These are phyloP conservation scores for Chloromyia formosa DNA, from an alignment of 2,888 invertebrate species.

Conservation along the genomic window DNA sequence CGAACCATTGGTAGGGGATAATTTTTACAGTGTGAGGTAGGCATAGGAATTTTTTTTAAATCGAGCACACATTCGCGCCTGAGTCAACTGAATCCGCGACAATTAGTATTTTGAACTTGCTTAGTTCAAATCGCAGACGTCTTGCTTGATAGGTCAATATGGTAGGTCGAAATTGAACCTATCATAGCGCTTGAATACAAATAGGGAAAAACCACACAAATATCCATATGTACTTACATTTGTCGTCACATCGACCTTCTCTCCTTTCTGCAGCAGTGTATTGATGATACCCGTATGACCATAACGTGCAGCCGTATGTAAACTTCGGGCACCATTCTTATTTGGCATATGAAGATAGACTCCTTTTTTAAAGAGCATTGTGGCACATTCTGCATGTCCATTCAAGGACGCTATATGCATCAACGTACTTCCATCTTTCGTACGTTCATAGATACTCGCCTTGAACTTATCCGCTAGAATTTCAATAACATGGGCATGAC, in stretches of 20 bases:
- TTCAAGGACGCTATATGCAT: slow-evolving; percentile 98
- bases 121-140: too few relatives aligned
- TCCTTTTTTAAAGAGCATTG: slow-evolving; percentile 98
- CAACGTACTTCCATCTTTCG: slow-evolving; percentile 97
- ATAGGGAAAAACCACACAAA: not conserved
- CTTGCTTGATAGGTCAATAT: too few relatives aligned
- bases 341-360: slow-evolving; percentile 99
- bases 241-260: slow-evolving; percentile 94
- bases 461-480: slow-evolving; percentile 96
- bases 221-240: slow-evolving; percentile 80
- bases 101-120: too few relatives aligned
- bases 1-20: too few relatives aligned
- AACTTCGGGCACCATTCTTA: slow-evolving; percentile 92
- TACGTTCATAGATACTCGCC: slow-evolving; percentile 94
- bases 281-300: slow-evolving; percentile 98
- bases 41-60: too few relatives aligned
- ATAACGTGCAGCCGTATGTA: slow-evolving; percentile 96
- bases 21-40: too few relatives aligned
- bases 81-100: too few relatives aligned
- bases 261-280: slow-evolving; percentile 93
- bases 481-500: slow-evolving; percentile 95
- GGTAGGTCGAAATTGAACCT: too few relatives aligned
- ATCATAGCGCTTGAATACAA: too few relatives aligned
- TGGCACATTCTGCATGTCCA: slow-evolving; percentile 97
- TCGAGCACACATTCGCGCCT: too few relatives aligned